Conservation (phyloP, 2,888 invertebrate species). For the Dinocampus coccinellae region DNA sequence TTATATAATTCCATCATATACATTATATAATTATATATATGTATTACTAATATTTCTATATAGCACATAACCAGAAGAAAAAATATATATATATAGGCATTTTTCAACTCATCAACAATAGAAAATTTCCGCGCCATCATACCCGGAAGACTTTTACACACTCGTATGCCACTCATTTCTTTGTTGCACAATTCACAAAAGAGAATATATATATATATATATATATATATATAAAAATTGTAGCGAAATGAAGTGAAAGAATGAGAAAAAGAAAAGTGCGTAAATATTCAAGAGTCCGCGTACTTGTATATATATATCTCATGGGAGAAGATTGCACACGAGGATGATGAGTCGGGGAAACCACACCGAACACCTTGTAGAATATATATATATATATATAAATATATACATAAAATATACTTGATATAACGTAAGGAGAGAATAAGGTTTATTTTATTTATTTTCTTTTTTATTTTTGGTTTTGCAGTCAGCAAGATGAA, state of each 20-base stretch:
- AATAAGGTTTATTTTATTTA: not conserved
- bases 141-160: conserved; percentile 30
- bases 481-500: conserved; percentile 24
- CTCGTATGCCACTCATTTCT: conserved; percentile 50
- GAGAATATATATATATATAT: too few species aligned
- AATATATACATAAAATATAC: too few species aligned
- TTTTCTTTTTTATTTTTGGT: not conserved
- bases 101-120: conserved; percentile 46
- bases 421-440: conserved; percentile 12
- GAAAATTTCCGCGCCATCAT: conserved; percentile 59
- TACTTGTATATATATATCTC: conserved; percentile 21
- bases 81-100: not conserved
- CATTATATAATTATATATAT: not conserved
- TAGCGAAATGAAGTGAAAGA: conserved; percentile 33
- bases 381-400: not conserved
- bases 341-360: not conserved
- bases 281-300: conserved; percentile 48
- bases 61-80: not conserved
- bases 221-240: conserved; percentile 29
- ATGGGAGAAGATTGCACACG: conserved; percentile 19
- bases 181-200: conserved; percentile 32
- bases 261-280: conserved; percentile 48
- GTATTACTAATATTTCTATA: not conserved
- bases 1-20: not conserved
- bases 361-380: conserved; percentile 1